A percentile compares a stretch with the other conserved stretches of the same genome.
phyloP scores from a whole-genome alignment of 2,113 vertebrate genomes.

The Brienomyrus longianalis region DNA sequence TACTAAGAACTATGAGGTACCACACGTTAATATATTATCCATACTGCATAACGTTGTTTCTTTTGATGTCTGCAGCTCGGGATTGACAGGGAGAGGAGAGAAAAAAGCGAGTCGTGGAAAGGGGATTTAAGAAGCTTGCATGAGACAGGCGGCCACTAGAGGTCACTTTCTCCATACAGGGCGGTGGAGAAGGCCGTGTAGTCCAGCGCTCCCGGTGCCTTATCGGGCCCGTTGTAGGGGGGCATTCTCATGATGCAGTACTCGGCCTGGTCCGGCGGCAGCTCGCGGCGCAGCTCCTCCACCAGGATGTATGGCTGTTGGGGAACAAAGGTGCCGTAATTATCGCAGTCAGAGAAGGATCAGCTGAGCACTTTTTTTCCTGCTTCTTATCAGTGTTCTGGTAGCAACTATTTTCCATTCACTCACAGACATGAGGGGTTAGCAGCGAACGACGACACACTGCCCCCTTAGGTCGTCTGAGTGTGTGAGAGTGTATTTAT shows the following conservation, averaged over 20 bases:
- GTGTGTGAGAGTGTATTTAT: neutral
- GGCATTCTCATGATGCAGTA: conserved; percentile 81
- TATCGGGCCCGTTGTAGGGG: conserved; percentile 58
- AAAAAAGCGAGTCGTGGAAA: neutral
- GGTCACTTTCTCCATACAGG: conserved; percentile 78
- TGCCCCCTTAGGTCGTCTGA: neutral
- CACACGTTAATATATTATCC: neutral
- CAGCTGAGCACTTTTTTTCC: neutral
- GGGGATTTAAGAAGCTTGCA: too few species aligned
- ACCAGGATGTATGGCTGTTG: conserved; percentile 66
- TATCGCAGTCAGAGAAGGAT: neutral
- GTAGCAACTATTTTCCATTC: neutral
- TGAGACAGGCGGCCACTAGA: conserved; percentile 49
- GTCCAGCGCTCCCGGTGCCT: conserved; percentile 71
- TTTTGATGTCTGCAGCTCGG: neutral
- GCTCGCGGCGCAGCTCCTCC: conserved; percentile 72
- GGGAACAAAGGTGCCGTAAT: neutral
- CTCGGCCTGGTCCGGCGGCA: conserved; percentile 78
- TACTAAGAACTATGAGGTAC: neutral
- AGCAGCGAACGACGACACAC: neutral
- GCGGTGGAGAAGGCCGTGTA: conserved; percentile 77
- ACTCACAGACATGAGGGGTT: neutral
- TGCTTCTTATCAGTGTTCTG: neutral
- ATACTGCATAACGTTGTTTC: neutral
- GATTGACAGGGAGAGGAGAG: neutral